Conservation (phyloP, 2,888 invertebrate species). For the Hirtodrosophila histrioides region DNA sequence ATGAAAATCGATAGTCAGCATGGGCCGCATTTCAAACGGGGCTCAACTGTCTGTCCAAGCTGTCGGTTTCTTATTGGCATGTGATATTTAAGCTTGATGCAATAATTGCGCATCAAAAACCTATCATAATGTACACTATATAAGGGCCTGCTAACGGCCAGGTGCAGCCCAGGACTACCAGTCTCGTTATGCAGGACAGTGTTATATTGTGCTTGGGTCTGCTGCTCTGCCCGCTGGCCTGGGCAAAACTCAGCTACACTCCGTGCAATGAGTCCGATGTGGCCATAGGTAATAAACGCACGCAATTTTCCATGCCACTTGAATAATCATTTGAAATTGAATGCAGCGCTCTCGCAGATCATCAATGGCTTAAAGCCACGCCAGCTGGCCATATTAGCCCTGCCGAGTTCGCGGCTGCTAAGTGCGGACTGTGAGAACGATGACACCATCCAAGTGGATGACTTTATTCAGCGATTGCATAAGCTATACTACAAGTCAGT, state of each 20-base stretch:
- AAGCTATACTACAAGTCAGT: slow-evolving; percentile 77
- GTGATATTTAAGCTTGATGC: slow-evolving; percentile 76
- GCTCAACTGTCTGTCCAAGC: slow-evolving; percentile 13
- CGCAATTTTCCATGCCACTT: slow-evolving; percentile 13
- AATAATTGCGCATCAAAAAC: slow-evolving; percentile 73
- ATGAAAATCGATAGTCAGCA: slow-evolving; percentile 51
- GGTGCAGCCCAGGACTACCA: neutral
- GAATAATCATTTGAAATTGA: slow-evolving; percentile 8
- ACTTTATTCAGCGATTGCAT: slow-evolving; percentile 82
- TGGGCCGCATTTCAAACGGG: neutral
- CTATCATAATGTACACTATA: slow-evolving; percentile 55
- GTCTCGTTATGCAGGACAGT: slow-evolving; percentile 22
- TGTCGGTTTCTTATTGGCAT: slow-evolving; percentile 55
- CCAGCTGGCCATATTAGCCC: slow-evolving; percentile 75
- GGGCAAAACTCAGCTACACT: slow-evolving; percentile 26
- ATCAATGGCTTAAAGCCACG: slow-evolving; percentile 80
- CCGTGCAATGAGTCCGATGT: slow-evolving; percentile 73
- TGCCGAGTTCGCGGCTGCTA: slow-evolving; percentile 25
- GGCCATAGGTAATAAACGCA: slow-evolving; percentile 64
- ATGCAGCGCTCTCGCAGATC: slow-evolving; percentile 81
- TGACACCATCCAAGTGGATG: slow-evolving; percentile 73
- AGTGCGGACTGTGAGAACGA: slow-evolving; percentile 44
- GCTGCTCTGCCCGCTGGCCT: slow-evolving; percentile 7
- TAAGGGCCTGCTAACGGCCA: slow-evolving; percentile 25
- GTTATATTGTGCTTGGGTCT: slow-evolving; percentile 4